Base-by-base conservation (phyloP, 2,797 vertebrate species). In the Brachyalestes nurse region DNA sequence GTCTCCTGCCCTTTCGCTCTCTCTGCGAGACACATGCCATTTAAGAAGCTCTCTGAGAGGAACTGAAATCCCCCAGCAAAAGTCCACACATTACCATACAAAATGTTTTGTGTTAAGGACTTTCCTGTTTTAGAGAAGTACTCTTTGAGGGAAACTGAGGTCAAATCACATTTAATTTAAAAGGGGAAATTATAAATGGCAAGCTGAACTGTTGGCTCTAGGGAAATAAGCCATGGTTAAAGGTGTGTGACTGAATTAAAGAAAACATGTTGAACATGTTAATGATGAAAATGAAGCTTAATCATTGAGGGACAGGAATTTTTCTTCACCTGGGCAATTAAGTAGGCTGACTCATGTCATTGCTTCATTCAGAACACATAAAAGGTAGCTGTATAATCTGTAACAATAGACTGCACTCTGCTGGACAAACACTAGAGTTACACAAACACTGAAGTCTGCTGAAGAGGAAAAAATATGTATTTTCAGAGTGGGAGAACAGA, bases 331-430 rank as follows among this genome's bases (percentile, higher is more conserved):
- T 72, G 19, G 58, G 42, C 66, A 17, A 58, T 6, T 25, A 47
- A 64, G 13, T 62, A 34, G 25, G 55, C 53, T 3, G n/a, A 42
- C 72, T 73, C 71, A 23, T 49, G n/a, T 21, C 14, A n/a, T 3
- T 40, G 9, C 9, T 28, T 16, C n/a, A 67, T 49, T 40, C 34
- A 28, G 6, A 49, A 81, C 25, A 62, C 28, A 19, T 38, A 45
- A 62, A 67, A 17, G 60, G 38, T 21, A 34, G 16, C 38, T 28
- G 53, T 21, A 42, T 47, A 51, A 58, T 71, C 5, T 45, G 14
- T 28, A 71, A 58, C 70, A 23, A 12, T 25, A 45, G 19, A 64
- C 55, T 84, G 66, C 80, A 55, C 83, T 74, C 83, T 87, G 70
- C 78, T 86, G 84, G 83, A 70, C 49, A 78, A 67, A 72, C 17